A percentile compares a stretch with the other conserved stretches of the same genome.
phyloP scores from a whole-genome alignment of 2,113 vertebrate genomes.

The Phocoena phocoena region DNA sequence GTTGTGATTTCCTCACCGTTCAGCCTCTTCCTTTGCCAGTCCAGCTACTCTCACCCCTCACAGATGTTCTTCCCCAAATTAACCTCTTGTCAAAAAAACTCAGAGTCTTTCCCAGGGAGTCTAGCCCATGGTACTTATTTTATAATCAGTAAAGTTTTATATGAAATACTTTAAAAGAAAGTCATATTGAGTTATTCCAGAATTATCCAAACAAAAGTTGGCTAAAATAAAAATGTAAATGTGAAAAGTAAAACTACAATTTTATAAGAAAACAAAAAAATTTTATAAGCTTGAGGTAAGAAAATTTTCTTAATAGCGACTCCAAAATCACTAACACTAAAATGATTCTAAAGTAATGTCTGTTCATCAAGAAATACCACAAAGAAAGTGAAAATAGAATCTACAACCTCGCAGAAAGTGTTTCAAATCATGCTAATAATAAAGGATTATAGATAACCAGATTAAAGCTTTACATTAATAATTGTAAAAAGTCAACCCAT shows the following conservation, averaged over 20 bases:
- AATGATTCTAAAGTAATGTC: neutral
- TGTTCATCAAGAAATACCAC: neutral
- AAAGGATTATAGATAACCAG: neutral
- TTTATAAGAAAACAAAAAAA: neutral
- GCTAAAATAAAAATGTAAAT: neutral
- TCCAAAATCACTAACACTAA: neutral
- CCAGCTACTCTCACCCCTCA: neutral
- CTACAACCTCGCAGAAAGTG: neutral
- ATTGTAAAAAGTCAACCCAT: neutral
- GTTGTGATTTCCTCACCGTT: neutral
- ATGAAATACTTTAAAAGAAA: neutral
- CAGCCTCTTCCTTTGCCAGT: neutral
- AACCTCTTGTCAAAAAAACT: neutral
- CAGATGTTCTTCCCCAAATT: neutral
- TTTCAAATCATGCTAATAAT: neutral
- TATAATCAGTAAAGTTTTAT: neutral
- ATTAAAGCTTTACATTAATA: neutral
- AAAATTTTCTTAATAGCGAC: neutral
- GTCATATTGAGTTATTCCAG: neutral
- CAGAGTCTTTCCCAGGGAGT: neutral
- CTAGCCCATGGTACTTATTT: neutral
- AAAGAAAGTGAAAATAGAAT: neutral
- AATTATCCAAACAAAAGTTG: neutral
- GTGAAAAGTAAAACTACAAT: neutral
- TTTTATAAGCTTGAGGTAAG: neutral